Conservation (phyloP, 2,113 vertebrate genomes). For the Ariopsis seemanni region DNA sequence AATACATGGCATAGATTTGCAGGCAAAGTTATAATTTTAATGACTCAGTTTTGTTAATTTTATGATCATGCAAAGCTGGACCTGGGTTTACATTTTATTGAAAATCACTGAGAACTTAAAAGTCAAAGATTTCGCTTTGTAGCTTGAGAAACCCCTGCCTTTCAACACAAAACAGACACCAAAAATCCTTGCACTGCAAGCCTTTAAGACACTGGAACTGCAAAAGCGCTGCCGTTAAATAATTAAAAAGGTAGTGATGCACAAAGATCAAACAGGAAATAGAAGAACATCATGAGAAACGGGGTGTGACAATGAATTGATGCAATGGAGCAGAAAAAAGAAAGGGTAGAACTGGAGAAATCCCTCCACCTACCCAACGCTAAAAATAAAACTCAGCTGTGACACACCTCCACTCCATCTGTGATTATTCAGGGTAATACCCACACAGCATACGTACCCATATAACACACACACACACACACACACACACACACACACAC, state of each 20-base stretch:
- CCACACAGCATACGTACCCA: background rate
- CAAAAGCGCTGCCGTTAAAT: background rate
- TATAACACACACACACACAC: too few species aligned
- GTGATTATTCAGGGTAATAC: slow-evolving; percentile 31
- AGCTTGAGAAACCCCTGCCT: background rate
- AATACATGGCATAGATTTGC: background rate
- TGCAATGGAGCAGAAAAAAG: background rate
- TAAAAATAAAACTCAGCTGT: slow-evolving; percentile 39
- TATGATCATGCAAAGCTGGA: background rate
- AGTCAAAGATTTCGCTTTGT: background rate
- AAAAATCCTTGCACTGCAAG: background rate
- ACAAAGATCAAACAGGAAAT: background rate
- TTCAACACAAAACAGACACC: background rate
- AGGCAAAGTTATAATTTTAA: background rate
- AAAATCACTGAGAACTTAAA: background rate
- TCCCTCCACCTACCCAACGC: slow-evolving; percentile 25
- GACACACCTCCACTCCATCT: slow-evolving; percentile 22
- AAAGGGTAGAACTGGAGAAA: slow-evolving; percentile 21
- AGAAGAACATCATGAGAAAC: background rate
- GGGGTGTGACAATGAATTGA: background rate
- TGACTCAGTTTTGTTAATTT: background rate
- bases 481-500: background rate
- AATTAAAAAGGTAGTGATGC: background rate
- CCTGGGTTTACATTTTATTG: background rate
- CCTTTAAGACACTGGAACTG: background rate